Conservation (phyloP, 2,888 invertebrate species). For the Tupiocoris notatus region DNA sequence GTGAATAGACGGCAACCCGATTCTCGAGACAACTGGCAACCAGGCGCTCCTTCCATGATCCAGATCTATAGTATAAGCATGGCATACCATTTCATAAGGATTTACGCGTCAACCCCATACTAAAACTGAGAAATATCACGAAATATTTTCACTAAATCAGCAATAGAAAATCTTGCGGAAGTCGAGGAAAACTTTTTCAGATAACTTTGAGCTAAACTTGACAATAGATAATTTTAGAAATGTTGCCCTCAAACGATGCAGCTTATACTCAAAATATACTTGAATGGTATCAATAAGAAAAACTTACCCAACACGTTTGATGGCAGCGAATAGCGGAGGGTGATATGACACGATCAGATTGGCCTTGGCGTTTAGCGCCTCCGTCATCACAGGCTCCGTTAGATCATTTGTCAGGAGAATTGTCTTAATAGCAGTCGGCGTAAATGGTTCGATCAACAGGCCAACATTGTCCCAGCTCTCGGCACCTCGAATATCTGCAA, state of each 20-base stretch:
- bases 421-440: conserved; percentile 60
- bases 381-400: conserved; percentile 80
- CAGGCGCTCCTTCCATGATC: conserved; percentile 65
- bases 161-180: too few species aligned
- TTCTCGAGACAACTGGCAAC: conserved; percentile 76
- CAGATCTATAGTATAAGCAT: too few species aligned
- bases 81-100: too few species aligned
- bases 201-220: too few species aligned
- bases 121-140: too few species aligned
- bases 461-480: conserved; percentile 96
- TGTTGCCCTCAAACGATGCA: too few species aligned
- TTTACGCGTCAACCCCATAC: too few species aligned
- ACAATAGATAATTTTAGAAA: too few species aligned
- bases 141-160: too few species aligned
- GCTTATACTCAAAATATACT: too few species aligned
- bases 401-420: conserved; percentile 89
- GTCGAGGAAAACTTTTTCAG: too few species aligned
- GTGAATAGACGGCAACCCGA: conserved; percentile 85
- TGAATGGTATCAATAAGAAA: conserved; percentile 64
- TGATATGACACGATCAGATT: conserved; percentile 90
- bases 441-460: conserved; percentile 76
- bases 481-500: conserved; percentile 70
- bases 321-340: conserved; percentile 86
- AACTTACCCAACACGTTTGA: conserved; percentile 65
- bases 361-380: conserved; percentile 67